Evolutionary conservation across 2,888 invertebrate species (phyloP).

Genomic region (Lepetodrilus schrolli): DNA sequence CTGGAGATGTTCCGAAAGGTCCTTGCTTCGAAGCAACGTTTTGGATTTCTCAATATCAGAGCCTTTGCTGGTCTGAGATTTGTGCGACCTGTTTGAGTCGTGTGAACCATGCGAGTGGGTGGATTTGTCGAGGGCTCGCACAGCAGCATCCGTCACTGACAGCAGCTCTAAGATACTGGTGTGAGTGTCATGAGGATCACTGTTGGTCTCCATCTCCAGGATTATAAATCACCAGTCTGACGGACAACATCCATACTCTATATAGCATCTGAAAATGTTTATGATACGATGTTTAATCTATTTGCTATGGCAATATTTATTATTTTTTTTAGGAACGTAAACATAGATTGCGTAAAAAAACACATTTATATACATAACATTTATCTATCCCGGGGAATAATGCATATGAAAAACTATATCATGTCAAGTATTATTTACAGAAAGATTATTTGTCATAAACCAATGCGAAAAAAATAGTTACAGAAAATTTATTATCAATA

Average conservation of each 20-base stretch:
- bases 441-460: too few relatives aligned
- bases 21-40: constrained; percentile 10
- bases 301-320: too few relatives aligned
- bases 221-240: too few relatives aligned
- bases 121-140: constrained; percentile 60
- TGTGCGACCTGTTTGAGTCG: constrained; percentile 35
- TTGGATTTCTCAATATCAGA: background rate
- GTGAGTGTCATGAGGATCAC: constrained; percentile 5
- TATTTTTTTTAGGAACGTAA: too few relatives aligned
- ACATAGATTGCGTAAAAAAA: too few relatives aligned
- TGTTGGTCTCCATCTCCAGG: background rate
- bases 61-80: constrained; percentile 29
- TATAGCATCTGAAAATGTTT: background rate
- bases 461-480: too few relatives aligned
- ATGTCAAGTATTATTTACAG: too few relatives aligned
- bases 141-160: constrained; percentile 63
- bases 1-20: constrained; percentile 2
- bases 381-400: too few relatives aligned
- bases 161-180: constrained; percentile 58
- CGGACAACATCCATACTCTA: too few relatives aligned
- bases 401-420: too few relatives aligned
- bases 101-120: constrained; percentile 35
- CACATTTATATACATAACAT: too few relatives aligned
- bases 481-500: too few relatives aligned
- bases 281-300: background rate